Percentiles rank a stretch among this genome's conserved stretches.
These are phyloP conservation scores for Eupithecia centaureata DNA, from an alignment of 2,888 invertebrate genomes.

Conservation along the genomic window DNA sequence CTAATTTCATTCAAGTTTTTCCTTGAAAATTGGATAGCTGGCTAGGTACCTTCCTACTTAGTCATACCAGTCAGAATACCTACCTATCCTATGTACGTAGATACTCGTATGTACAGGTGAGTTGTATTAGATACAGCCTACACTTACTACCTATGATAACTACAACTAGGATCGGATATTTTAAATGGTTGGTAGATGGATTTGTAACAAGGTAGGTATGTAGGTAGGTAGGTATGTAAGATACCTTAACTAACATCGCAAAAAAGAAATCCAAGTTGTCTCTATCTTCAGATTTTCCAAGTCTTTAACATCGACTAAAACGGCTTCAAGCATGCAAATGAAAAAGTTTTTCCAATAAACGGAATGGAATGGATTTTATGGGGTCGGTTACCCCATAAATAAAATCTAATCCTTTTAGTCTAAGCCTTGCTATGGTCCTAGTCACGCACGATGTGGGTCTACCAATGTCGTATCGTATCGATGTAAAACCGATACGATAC, in stretches of 20 bases:
- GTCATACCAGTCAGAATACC: background rate
- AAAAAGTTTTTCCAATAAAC: background rate
- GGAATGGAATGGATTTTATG: background rate
- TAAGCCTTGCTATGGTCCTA: background rate
- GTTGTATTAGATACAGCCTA: too few species aligned
- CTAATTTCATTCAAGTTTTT: background rate
- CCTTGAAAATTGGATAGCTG: background rate
- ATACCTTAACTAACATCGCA: background rate
- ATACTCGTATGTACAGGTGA: too few species aligned
- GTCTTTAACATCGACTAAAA: conserved; percentile 5
- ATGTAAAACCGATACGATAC: too few species aligned
- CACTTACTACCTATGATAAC: too few species aligned
- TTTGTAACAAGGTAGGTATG: too few species aligned
- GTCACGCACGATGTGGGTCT: background rate
- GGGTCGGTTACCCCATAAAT: conserved; percentile 2
- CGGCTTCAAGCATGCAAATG: conserved; percentile 7
- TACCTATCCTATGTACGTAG: too few species aligned
- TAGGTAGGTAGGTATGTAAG: too few species aligned
- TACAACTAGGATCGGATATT: too few species aligned
- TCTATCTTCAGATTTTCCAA: background rate
- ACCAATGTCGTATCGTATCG: too few species aligned
- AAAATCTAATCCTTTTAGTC: conserved; percentile 9
- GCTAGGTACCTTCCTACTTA: background rate
- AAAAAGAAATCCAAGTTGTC: background rate
- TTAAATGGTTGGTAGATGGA: too few species aligned